These are phyloP conservation scores for Channa striata DNA, from an alignment of 2,797 vertebrate species.

Conservation along the genomic window DNA sequence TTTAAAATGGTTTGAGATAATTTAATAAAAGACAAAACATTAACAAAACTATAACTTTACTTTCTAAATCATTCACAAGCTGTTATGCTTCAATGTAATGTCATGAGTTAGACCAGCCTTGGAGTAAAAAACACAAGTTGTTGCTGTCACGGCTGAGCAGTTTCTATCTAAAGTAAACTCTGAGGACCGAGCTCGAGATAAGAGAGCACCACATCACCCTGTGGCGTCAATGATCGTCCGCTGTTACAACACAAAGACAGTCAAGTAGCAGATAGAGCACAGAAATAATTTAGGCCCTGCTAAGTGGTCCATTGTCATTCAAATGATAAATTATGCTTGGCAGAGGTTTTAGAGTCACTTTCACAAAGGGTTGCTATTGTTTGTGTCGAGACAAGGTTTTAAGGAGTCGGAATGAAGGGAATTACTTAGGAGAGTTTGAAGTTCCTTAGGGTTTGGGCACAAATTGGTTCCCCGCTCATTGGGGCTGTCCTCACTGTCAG, in stretches of 20 bases:
- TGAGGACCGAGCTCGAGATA: conserved; percentile 77
- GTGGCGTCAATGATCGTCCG: conserved; percentile 81
- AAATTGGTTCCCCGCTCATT: conserved; percentile 84
- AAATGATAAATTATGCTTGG: conserved; percentile 89
- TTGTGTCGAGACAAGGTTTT: conserved; percentile 83
- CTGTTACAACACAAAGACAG: conserved; percentile 82
- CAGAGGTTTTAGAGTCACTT: conserved; percentile 86
- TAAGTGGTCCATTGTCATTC: conserved; percentile 88
- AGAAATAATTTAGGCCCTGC: conserved; percentile 85
- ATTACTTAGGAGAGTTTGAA: conserved; percentile 84
- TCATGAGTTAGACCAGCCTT: conserved; percentile 40
- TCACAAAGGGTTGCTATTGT: conserved; percentile 86
- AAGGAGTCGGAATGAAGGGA: conserved; percentile 82
- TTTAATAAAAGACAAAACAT: conserved; percentile 29
- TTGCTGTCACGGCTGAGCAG: conserved; percentile 67
- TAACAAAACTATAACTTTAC: conserved; percentile 44
- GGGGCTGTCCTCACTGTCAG: conserved; percentile 65
- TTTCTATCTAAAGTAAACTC: conserved; percentile 79
- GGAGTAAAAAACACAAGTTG: conserved; percentile 57
- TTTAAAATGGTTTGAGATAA: conserved; percentile 20
- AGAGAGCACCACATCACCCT: conserved; percentile 75
- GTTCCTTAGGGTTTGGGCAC: conserved; percentile 84
- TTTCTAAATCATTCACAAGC: conserved; percentile 29
- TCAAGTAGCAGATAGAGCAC: conserved; percentile 80
- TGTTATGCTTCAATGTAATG: conserved; percentile 42